phyloP scores from a whole-genome alignment of 2,797 vertebrate genomes.

The Gymnopithys bicolor region DNA sequence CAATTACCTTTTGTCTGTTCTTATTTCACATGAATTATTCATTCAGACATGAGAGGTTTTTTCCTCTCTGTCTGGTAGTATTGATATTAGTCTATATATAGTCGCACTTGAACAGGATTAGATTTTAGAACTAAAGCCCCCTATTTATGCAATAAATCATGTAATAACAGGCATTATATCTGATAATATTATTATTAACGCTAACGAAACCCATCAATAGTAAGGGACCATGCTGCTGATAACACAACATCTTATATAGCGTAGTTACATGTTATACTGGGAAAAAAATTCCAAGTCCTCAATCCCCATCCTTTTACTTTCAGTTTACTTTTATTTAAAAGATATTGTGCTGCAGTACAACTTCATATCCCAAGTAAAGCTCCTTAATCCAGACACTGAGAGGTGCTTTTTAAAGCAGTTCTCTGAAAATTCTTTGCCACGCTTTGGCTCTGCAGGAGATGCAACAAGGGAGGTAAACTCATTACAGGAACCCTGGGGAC shows the following conservation, averaged over 20 bases:
- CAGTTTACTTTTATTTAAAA: neutral
- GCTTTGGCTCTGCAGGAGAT: neutral
- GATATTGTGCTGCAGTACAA: neutral
- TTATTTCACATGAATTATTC: neutral
- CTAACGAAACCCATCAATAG: neutral
- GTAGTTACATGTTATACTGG: neutral
- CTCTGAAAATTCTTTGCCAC: neutral
- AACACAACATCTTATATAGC: neutral
- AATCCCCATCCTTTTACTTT: neutral
- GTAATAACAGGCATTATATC: neutral
- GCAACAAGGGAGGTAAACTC: neutral
- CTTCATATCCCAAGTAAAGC: neutral
- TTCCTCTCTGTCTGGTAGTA: neutral
- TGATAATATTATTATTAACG: neutral
- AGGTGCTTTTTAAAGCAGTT: neutral
- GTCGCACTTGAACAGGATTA: neutral
- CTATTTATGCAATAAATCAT: neutral
- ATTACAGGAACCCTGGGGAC: neutral
- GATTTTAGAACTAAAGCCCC: neutral
- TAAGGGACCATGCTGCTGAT: neutral
- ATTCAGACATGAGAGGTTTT: neutral
- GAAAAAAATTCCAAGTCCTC: neutral
- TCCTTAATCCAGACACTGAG: neutral
- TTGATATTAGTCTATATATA: neutral
- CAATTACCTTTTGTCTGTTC: neutral